Base-by-base conservation (phyloP, 2,797 vertebrate genomes). In the Crocidura indochinensis region DNA sequence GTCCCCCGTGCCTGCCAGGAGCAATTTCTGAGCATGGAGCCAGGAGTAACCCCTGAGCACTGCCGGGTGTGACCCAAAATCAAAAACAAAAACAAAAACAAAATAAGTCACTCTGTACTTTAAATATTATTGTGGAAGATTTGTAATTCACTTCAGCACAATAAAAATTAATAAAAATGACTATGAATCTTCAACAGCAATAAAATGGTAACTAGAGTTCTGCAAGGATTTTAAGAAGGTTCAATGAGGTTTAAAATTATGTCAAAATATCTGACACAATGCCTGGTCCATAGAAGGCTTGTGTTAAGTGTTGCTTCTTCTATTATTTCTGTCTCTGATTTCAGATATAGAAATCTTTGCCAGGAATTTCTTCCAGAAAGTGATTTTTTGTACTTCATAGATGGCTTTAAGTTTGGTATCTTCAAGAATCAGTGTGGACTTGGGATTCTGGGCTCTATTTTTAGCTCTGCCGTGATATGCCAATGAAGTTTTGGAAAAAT, bases 271-370 rank as follows among this genome's bases (percentile, higher is more conserved):
- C n/a, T 71, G 60, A 75, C 22, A 77, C 64, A 27, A 2, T 74
- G 82, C n/a, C 68, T 91, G 67, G 44, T 73, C 56, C 64, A 67
- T 11, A 51, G 38, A 90, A 84, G 27, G 0, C 60, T 86, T 91
- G 83, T 3, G 8, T 67, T 87, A 62, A 62, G 56, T 81, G 46
- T 69, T 87, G 91, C n/a, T 65, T 17, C 29, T 78, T 31, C 38
- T 80, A 92, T 90, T 68, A 64, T 94, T 84, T 80, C 56, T 76
- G n/a, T 75, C 68, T 91, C 84, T 71, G 27, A 71, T 74, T 88
- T 88, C 44, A 27, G 10, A 27, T 9, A 26, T 8, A 65, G 10
- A 27, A 65, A 27, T 65, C 22, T 27, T 27, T 65, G 62, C 62
- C 62, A 27, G 84, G 44, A 51, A 1, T 51, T 82, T 91, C 67